Percentiles rank a stretch among this genome's conserved stretches.
These are phyloP conservation scores for Pocillopora meandrina DNA, from an alignment of 92 coral and sea anemone species.

Conservation along the genomic window DNA sequence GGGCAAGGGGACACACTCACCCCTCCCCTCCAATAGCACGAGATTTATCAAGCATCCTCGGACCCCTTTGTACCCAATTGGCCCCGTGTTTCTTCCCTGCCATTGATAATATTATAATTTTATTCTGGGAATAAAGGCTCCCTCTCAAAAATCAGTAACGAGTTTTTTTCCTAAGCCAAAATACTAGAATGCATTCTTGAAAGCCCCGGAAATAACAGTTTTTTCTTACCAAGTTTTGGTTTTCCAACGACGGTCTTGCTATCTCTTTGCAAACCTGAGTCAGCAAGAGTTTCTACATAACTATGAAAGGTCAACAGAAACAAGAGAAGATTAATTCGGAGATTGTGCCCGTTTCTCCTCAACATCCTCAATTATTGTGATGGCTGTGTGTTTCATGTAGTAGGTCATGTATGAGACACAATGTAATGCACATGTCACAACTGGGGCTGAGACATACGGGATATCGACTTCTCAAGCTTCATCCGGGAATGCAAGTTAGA, in stretches of 20 bases:
- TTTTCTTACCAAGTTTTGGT: constrained; percentile 38
- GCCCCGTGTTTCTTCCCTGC: too few relatives aligned
- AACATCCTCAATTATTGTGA: neutral
- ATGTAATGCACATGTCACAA: neutral
- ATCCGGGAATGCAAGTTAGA: neutral
- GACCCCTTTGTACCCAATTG: too few relatives aligned
- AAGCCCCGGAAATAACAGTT: neutral
- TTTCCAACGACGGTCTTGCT: constrained; percentile 40
- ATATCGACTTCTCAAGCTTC: neutral
- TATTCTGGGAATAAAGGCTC: too few relatives aligned
- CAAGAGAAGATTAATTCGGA: neutral
- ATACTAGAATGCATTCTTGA: neutral
- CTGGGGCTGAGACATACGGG: constrained; percentile 39
- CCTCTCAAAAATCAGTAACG: too few relatives aligned
- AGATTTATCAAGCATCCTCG: too few relatives aligned
- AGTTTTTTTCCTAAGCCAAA: neutral
- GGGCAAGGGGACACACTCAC: too few relatives aligned
- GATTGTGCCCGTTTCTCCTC: neutral
- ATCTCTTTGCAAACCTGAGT: constrained; percentile 17
- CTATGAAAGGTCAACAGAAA: neutral
- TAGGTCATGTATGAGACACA: neutral
- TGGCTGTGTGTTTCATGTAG: too few relatives aligned
- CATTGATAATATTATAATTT: too few relatives aligned
- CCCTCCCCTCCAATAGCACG: too few relatives aligned
- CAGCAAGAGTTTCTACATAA: constrained; percentile 3